phyloP scores from a whole-genome alignment of 2,113 vertebrate species.

The Harpagus bidentatus region DNA sequence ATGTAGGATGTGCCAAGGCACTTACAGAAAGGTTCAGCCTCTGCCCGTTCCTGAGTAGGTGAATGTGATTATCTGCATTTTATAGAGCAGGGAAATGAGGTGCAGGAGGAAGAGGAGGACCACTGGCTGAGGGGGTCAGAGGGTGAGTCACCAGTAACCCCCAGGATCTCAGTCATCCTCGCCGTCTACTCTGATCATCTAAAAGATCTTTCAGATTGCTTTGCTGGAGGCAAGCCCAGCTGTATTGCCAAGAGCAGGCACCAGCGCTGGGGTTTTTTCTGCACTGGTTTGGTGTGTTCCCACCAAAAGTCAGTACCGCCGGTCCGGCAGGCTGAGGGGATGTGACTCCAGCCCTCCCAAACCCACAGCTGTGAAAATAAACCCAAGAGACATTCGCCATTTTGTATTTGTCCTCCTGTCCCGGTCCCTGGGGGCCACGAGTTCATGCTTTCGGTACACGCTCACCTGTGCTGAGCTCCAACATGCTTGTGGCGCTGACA shows the following conservation, averaged over 20 bases:
- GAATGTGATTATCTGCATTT: neutral
- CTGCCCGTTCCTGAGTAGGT: accelerated
- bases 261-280: neutral
- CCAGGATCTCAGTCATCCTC: neutral
- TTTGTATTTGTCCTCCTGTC: no score
- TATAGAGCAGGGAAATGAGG: neutral
- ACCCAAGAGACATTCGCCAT: neutral
- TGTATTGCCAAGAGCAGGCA: neutral
- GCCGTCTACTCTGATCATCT: neutral
- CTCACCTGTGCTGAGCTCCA: neutral
- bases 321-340: accelerated
- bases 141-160: neutral
- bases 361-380: neutral
- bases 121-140: neutral
- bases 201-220: neutral
- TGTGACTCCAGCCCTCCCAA: neutral
- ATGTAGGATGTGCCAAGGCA: no score
- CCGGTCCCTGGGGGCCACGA: accelerated
- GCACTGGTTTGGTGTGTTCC: neutral
- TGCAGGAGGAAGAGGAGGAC: neutral
- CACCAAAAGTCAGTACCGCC: neutral
- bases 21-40: neutral
- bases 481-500: accelerated
- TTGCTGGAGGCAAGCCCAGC: neutral
- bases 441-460: accelerated